phyloP scores from a whole-genome alignment of 2,113 vertebrate species.

The Perca fluviatilis region DNA sequence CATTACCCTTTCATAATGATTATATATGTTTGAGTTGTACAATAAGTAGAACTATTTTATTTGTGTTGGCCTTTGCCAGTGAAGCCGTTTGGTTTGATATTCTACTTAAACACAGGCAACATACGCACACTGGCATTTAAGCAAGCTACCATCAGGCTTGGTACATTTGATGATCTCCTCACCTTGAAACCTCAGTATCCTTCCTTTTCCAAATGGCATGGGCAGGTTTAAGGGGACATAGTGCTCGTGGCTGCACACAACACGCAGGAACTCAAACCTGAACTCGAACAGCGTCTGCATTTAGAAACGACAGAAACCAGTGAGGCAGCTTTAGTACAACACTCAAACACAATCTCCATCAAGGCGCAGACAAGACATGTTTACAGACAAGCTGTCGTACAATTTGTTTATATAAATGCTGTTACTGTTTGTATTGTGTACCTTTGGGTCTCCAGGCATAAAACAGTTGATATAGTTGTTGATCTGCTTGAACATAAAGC shows the following conservation, averaged over 20 bases:
- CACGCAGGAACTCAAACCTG: slow-evolving; percentile 98
- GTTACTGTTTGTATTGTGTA: slow-evolving; percentile 60
- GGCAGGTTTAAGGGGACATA: slow-evolving; percentile 97
- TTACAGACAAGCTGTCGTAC: not conserved
- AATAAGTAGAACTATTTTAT: not conserved
- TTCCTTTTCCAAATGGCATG: slow-evolving; percentile 98
- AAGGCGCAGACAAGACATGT: not conserved
- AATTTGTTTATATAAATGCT: not conserved
- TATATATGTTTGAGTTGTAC: not conserved
- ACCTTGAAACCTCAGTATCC: slow-evolving; percentile 98
- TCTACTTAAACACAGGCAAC: not conserved
- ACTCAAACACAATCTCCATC: not conserved
- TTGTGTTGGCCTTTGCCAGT: not conserved
- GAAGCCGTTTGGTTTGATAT: not conserved
- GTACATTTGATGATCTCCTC: slow-evolving; percentile 49
- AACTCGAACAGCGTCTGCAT: slow-evolving; percentile 96
- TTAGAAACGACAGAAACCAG: slow-evolving; percentile 41
- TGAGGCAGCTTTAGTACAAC: not conserved
- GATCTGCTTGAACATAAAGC: slow-evolving; percentile 98
- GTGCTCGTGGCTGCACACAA: slow-evolving; percentile 97
- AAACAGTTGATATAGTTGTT: slow-evolving; percentile 98
- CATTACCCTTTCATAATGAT: not conserved
- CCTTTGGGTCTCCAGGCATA: slow-evolving; percentile 95
- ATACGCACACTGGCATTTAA: not conserved
- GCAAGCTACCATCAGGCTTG: not conserved